Evolutionary conservation across 2,888 invertebrate genomes (phyloP), one percentile per base, ranked within the genome.

Genomic region (Saturnia japonica): DNA sequence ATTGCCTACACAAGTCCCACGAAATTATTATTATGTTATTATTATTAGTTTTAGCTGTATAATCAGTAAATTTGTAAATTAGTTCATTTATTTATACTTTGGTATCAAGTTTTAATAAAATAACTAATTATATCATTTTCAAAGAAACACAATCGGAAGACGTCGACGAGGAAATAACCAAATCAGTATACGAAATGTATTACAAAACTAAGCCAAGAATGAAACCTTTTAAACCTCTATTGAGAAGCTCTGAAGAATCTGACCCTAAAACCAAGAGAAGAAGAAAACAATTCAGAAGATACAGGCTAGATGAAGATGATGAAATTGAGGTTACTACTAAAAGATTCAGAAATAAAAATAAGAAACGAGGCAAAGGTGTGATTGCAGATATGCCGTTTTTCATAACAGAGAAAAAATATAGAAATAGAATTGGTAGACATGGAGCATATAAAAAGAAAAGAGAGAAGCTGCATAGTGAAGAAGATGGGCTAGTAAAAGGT

Each of bases 121-220:
- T 1, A 45, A 45, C 45, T 2, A 45, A 45, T 8, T 54, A 7
- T 1, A 22, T 54, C 1, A 22, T 22, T 54, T 54, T 54, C 22
- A 11, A 54, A 54, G 54, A 54, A 22, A 54, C 9, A 1, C 54
- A 54, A 22, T 54, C 54, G 22, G 22, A 54, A 0, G 25, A 22
- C 16, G 34, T 19, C 12, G 28, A 62, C 6, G 62, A 62, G 0
- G 62, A 34, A 2, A 34, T 62, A 28, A 62, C 62, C 16, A 62
- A 62, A 62, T 62, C 62, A 62, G 16, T 62, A 28, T 62, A 62
- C 34, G 62, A 62, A 62, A 62, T 62, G 62, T 62, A 62, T 34
- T 62, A 62, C 22, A 62, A 62, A 62, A 62, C 16, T 8, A 62
- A 34, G 34, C 28, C 62, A 28, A 62, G 14, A 28, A 62, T 16